Evolutionary conservation across 2,113 vertebrate genomes (phyloP).

Genomic region (Spea bombifrons): DNA sequence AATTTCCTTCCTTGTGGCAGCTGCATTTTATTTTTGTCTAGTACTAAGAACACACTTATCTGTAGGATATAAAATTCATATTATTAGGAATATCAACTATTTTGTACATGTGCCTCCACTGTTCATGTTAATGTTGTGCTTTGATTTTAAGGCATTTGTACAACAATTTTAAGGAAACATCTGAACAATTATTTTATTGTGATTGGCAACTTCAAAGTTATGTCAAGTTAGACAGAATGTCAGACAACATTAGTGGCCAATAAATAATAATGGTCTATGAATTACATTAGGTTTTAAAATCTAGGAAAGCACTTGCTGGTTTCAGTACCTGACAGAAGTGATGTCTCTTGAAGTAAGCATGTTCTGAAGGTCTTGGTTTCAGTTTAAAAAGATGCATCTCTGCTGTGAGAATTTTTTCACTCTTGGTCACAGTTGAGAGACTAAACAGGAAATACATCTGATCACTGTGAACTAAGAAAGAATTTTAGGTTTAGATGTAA

Average conservation of each 20-base stretch:
- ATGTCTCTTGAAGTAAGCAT: slow-evolving; percentile 63
- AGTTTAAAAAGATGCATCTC: slow-evolving; percentile 88
- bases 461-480: slow-evolving; percentile 67
- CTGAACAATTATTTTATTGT: no score
- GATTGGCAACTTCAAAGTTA: no score
- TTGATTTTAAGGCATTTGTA: no score
- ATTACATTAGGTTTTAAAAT: no score
- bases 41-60: slow-evolving; percentile 82
- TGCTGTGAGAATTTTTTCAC: slow-evolving; percentile 78
- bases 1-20: slow-evolving; percentile 65
- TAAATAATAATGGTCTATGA: no score
- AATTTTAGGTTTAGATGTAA: background rate
- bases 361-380: slow-evolving; percentile 51
- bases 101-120: background rate
- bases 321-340: slow-evolving; percentile 81
- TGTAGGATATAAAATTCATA: slow-evolving; percentile 48
- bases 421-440: slow-evolving; percentile 76
- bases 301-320: no score
- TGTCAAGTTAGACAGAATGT: no score
- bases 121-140: no score
- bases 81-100: background rate
- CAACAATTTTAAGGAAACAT: no score
- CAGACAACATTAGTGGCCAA: no score
- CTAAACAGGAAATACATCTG: slow-evolving; percentile 76
- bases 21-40: slow-evolving; percentile 62